Base-by-base conservation (phyloP, 2,888 invertebrate genomes). In the Drosophila quinaria region DNA sequence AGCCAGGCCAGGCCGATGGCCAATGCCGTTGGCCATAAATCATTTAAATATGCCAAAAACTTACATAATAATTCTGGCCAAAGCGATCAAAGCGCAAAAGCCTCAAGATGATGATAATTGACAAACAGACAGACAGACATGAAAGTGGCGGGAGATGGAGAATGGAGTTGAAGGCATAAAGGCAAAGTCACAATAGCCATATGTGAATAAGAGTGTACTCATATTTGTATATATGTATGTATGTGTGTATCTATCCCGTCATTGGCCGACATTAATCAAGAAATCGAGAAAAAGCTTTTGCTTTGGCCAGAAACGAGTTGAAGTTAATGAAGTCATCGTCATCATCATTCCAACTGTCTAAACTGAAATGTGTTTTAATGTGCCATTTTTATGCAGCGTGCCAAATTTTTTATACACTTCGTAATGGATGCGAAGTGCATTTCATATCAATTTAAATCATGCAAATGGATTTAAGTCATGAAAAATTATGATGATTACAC, bases 41-140 rank as follows among this genome's bases (percentile, higher is more conserved):
- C 87, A 87, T 87, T 89, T 87, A 81, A 90, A 90, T 90, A 79
- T 87, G 87, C 89, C 87, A 89, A 87, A 82, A 87, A 70, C 88
- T 85, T 85, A 85, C 85, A 85, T 85, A 85, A 85, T 87, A 85
- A 89, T 85, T 85, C 86, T 85, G 88, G 77, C 73, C 76, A 63
- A 82, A 59, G 59, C 66, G 56, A 55, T 75, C 79, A 55, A 87
- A 51, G 61, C 46, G 70, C 64, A 47, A 65, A 39, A 39, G 51
- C 39, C n/a, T 59, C 76, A 70, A 62, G 39, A 50, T 67, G 62
- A 73, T 80, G 81, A 70, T 78, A 71, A 82, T 70, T 83, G 86
- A 82, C 84, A 80, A 61, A 72, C 46, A 35, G 56, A 56, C 46
- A 35, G 56, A 56, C 46, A 46, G 55, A 56, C 44, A 44, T 35